Evolutionary conservation across 1,140 invertebrate species (phyloP).

Genomic region (Lysiphlebus fabarum): DNA sequence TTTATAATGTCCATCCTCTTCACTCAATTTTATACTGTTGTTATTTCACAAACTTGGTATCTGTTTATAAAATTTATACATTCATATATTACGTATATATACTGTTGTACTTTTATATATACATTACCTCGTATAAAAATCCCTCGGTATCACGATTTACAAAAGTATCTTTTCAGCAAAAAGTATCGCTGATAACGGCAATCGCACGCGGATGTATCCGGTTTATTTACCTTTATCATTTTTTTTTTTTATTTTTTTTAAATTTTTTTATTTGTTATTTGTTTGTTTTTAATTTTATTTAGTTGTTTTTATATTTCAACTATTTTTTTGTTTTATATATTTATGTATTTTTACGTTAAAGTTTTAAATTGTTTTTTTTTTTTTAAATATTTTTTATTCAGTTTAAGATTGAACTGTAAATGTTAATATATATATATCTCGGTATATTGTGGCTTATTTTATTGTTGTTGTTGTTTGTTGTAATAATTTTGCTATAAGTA

Average conservation of each 20-base stretch:
- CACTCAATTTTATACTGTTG: neutral
- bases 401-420: no score
- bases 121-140: conserved; percentile 8
- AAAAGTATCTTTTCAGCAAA: conserved; percentile 25
- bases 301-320: no score
- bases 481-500: no score
- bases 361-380: no score
- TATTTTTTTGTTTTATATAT: no score
- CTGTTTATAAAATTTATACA: conserved; percentile 6
- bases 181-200: conserved; percentile 24
- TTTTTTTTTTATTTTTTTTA: neutral
- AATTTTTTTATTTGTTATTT: neutral
- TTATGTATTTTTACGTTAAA: no score
- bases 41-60: neutral
- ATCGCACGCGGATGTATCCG: conserved; percentile 9
- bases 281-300: neutral
- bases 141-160: conserved; percentile 9
- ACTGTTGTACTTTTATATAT: conserved; percentile 7
- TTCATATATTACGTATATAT: neutral
- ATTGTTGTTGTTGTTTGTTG: no score
- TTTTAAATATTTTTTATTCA: no score
- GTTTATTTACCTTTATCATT: conserved; percentile 5
- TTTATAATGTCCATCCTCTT: neutral
- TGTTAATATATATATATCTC: no score
- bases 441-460: no score